Evolutionary conservation across 1,140 invertebrate species (phyloP).

Genomic region (Tetramorium parvispinum): DNA sequence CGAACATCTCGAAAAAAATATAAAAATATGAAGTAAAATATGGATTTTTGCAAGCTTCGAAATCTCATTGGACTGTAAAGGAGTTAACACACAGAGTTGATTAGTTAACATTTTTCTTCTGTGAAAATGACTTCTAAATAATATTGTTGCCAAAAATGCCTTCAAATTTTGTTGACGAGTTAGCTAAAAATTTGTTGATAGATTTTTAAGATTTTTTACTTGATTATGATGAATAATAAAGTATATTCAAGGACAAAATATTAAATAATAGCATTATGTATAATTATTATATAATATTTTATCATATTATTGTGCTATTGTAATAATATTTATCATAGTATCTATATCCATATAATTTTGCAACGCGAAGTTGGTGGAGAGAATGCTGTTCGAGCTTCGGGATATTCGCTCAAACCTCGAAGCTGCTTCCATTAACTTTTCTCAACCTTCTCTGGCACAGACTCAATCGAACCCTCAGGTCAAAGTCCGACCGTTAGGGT

Average conservation of each 20-base stretch:
- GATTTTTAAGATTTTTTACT: background rate
- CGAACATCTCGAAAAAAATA: background rate
- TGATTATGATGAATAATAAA: background rate
- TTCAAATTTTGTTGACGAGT: background rate
- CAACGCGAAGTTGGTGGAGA: background rate
- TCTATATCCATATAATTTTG: background rate
- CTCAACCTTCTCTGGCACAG: background rate
- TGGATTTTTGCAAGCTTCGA: background rate
- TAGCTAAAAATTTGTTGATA: background rate
- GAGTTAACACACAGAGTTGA: background rate
- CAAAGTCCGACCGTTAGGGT: background rate
- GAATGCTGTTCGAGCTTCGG: background rate
- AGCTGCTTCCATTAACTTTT: slow-evolving; percentile 27
- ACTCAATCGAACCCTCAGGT: slow-evolving; percentile 29
- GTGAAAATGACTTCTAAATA: background rate
- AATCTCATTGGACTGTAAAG: background rate
- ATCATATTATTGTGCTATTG: too few species aligned
- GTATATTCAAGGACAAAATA: too few species aligned
- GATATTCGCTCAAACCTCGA: slow-evolving; percentile 6
- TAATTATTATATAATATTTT: too few species aligned
- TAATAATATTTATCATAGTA: background rate
- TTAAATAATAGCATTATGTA: background rate
- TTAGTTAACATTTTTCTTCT: background rate
- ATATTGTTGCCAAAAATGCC: background rate
- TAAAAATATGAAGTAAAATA: background rate